Evolutionary conservation across 2,113 vertebrate genomes (phyloP), one percentile per base, ranked within the genome.

Genomic region (Hystrix brachyura): DNA sequence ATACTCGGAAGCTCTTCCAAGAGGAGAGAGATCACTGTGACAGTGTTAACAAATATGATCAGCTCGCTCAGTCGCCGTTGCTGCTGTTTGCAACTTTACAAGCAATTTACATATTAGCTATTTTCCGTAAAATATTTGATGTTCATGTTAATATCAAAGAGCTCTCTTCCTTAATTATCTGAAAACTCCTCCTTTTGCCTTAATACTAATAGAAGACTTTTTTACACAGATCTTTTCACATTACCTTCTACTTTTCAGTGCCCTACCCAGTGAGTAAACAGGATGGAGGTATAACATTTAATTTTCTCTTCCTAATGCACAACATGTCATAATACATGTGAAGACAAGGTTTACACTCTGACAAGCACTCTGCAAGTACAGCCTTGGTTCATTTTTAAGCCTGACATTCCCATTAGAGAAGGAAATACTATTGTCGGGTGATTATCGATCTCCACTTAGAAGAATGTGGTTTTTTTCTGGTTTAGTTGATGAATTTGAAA

Each of bases 61-160:
- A 38, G 1, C 25, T 83, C 5, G 12, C 0, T 64, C 32, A 43
- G 12, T 64, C 6, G 32, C 7, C 5, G 80, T 21, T 78, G 12
- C 11, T 46, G 21, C 1, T 85, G 14, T 78, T 15, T 34, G 48
- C n/a, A 51, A 64, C 17, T 69, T 87, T 48, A 78, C 27, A 62
- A 71, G 71, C 18, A 96, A 85, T 76, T 76, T 62, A 15, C 13
- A 13, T 25, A 62, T 83, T 71, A 27, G 65, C 1, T 19, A 4
- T 87, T 83, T 78, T 27, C 25, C 3, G 67, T n/a, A 62, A 71
- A 87, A 57, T 48, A 87, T 60, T 71, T 82, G 32, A 86, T 91
- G 1, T 53, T 69, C 3, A 48, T 23, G 72, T 74, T 76, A 67
- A 67, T 80, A 57, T 53, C n/a, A 74, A 21, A 48, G 85, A 74